Evolutionary conservation across 2,888 invertebrate genomes (phyloP).

Genomic region (Lasius platythorax): DNA sequence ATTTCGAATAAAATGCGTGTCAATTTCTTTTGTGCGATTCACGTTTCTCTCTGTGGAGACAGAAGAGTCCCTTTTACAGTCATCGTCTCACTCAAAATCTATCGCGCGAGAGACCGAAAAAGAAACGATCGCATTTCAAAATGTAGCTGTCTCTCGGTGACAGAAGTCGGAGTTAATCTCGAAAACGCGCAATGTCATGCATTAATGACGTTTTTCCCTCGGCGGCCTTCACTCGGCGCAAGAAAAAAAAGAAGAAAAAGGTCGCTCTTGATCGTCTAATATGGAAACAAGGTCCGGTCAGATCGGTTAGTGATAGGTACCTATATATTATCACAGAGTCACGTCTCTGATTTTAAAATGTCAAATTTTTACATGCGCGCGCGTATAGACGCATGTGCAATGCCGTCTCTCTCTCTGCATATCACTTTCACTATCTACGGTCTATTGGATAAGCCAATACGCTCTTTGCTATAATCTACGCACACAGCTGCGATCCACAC

Average conservation of each 20-base stretch:
- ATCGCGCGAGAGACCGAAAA: background rate
- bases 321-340: conserved; percentile 53
- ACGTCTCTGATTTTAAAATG: conserved; percentile 65
- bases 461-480: conserved; percentile 24
- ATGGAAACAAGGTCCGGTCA: conserved; percentile 8
- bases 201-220: conserved; percentile 23
- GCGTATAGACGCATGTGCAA: conserved; percentile 17
- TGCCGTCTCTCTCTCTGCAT: conserved; percentile 57
- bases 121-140: conserved; percentile 8
- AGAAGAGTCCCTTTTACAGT: background rate
- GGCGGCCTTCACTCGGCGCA: conserved; percentile 4
- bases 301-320: background rate
- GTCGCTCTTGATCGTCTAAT: conserved; percentile 6
- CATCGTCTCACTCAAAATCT: background rate
- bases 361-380: conserved; percentile 66
- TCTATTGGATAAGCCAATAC: conserved; percentile 58
- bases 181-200: conserved; percentile 18
- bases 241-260: background rate
- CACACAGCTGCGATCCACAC: background rate
- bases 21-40: background rate
- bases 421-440: conserved; percentile 76
- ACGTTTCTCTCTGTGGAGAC: background rate
- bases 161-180: conserved; percentile 17
- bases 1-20: background rate
- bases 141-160: background rate